A percentile compares a stretch with the other conserved stretches of the same genome.
These are phyloP conservation scores for Oscheius onirici DNA, from an alignment of 2,888 invertebrate genomes.

Conservation along the genomic window DNA sequence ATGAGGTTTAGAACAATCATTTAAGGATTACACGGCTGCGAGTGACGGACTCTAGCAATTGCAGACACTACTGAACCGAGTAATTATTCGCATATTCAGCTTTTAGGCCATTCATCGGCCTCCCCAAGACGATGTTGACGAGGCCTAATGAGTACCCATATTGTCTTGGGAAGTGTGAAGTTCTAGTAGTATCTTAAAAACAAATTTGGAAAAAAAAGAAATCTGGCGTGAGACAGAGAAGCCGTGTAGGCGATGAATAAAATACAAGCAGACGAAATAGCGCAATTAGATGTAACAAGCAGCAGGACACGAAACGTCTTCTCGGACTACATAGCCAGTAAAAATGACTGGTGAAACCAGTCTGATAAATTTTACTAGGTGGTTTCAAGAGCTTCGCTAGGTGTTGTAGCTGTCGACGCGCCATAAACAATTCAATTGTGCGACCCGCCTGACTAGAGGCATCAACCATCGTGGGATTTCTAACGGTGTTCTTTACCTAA, in stretches of 20 bases:
- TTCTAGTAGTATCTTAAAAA: not conserved
- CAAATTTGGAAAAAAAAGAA: not conserved
- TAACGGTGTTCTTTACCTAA: too few relatives aligned
- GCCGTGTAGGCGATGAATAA: conserved; percentile 24
- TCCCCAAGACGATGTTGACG: conserved; percentile 11
- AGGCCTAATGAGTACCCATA: not conserved
- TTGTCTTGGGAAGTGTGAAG: too few relatives aligned
- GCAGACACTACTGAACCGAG: conserved; percentile 27
- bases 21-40: conserved; percentile 30
- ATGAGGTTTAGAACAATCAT: conserved; percentile 29
- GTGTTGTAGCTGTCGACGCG: conserved; percentile 8
- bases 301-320: conserved; percentile 4
- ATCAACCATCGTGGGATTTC: not conserved
- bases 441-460: not conserved
- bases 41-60: conserved; percentile 31
- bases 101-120: not conserved
- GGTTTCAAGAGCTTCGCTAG: not conserved
- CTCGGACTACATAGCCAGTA: conserved; percentile 6
- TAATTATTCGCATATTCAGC: conserved; percentile 29
- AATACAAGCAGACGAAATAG: conserved; percentile 27
- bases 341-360: not conserved
- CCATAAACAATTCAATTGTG: conserved; percentile 31
- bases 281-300: conserved; percentile 29
- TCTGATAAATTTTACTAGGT: not conserved
- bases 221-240: not conserved